phyloP scores from a whole-genome alignment of 2,797 vertebrate species.

The Gambusia yucatana region DNA sequence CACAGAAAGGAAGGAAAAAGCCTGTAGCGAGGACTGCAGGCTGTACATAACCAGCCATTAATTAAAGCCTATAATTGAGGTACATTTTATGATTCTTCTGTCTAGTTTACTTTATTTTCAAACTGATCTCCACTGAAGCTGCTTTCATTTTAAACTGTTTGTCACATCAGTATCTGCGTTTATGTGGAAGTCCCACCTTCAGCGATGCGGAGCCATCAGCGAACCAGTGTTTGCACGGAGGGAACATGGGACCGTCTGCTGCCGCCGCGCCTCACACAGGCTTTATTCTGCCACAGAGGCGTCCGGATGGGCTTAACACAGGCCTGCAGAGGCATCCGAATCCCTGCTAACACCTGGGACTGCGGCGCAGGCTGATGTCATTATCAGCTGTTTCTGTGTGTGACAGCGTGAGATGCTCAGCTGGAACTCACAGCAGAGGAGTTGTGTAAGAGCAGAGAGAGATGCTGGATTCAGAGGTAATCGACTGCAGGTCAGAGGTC shows the following conservation, averaged over 20 bases:
- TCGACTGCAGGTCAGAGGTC: conserved; percentile 23
- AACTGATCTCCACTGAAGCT: background rate
- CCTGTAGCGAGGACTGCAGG: no score
- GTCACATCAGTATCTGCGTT: background rate
- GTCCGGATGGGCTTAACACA: conserved; percentile 42
- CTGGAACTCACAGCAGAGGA: conserved; percentile 8
- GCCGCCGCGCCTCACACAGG: conserved; percentile 25
- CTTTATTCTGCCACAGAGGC: conserved; percentile 52
- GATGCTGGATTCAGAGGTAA: conserved; percentile 18
- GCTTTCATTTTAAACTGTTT: background rate
- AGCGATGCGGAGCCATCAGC: conserved; percentile 11
- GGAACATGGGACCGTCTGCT: conserved; percentile 22
- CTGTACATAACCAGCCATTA: background rate
- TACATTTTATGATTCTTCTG: background rate
- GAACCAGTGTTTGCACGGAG: conserved; percentile 8
- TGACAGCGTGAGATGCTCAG: conserved; percentile 3
- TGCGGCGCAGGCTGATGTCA: conserved; percentile 37
- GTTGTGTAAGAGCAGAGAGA: background rate
- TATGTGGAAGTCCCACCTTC: conserved; percentile 5
- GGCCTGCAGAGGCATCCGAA: conserved; percentile 50
- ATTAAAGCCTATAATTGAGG: background rate
- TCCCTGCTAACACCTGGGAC: conserved; percentile 33
- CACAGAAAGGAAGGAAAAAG: background rate
- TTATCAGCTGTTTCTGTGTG: conserved; percentile 14
- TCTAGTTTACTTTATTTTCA: background rate